These are phyloP conservation scores for Gryon sp. DNA, from an alignment of 1,140 invertebrate genomes.

Conservation along the genomic window DNA sequence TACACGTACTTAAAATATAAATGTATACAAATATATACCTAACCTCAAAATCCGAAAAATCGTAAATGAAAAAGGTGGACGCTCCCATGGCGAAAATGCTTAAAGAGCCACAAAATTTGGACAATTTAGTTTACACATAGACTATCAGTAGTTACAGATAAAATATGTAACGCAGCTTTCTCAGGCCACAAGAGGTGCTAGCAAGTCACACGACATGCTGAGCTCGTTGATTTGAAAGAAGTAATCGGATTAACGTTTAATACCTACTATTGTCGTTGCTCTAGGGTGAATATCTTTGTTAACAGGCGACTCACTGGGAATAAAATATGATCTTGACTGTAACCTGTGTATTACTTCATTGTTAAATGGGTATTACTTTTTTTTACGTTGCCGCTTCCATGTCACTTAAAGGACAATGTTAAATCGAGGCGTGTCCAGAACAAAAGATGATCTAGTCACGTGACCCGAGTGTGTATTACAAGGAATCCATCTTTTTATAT, in stretches of 20 bases:
- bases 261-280: slow-evolving; percentile 54
- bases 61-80: no score
- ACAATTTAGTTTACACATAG: no score
- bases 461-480: slow-evolving; percentile 36
- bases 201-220: slow-evolving; percentile 61
- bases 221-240: slow-evolving; percentile 65
- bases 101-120: no score
- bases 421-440: slow-evolving; percentile 54
- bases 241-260: slow-evolving; percentile 67
- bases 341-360: slow-evolving; percentile 57
- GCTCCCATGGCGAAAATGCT: no score
- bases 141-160: no score
- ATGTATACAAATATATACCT: no score
- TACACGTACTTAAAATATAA: no score
- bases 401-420: slow-evolving; percentile 59
- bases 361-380: slow-evolving; percentile 60
- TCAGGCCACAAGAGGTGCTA: slow-evolving; percentile 52
- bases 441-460: slow-evolving; percentile 57
- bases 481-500: slow-evolving; percentile 9
- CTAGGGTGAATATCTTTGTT: slow-evolving; percentile 63
- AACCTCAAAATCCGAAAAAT: no score
- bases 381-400: slow-evolving; percentile 57
- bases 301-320: slow-evolving; percentile 60
- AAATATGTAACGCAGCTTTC: slow-evolving; percentile 29
- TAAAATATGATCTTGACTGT: slow-evolving; percentile 62